Conservation (phyloP, 2,888 invertebrate genomes). For the Limenitis camilla region DNA sequence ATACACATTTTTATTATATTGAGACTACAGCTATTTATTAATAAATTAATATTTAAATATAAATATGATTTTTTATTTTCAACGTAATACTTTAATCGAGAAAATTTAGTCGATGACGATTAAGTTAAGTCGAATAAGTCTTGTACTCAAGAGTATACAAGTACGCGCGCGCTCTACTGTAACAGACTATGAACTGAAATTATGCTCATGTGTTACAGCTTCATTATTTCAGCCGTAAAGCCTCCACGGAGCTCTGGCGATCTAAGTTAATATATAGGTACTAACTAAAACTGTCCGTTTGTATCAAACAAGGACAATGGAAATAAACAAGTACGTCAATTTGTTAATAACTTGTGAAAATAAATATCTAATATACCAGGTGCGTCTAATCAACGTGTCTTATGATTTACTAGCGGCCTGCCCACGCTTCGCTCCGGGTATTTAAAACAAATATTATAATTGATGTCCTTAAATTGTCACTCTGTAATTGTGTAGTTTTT, state of each 20-base stretch:
- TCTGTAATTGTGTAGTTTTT: too few species aligned
- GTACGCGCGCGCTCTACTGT: slow-evolving; percentile 35
- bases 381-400: not conserved
- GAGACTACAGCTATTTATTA: too few species aligned
- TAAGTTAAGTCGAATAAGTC: too few species aligned
- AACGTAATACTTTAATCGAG: too few species aligned
- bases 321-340: slow-evolving; percentile 2
- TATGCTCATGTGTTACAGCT: slow-evolving; percentile 13
- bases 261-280: slow-evolving; percentile 7
- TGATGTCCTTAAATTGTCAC: too few species aligned
- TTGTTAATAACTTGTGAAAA: slow-evolving; percentile 4
- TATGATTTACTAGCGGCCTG: too few species aligned
- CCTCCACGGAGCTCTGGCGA: slow-evolving; percentile 3
- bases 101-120: too few species aligned
- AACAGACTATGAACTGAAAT: slow-evolving; percentile 37
- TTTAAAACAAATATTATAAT: too few species aligned
- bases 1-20: not conserved
- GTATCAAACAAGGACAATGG: slow-evolving; percentile 4
- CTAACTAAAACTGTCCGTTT: slow-evolving; percentile 8
- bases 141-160: too few species aligned
- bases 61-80: too few species aligned
- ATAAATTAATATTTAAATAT: too few species aligned
- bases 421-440: too few species aligned
- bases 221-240: slow-evolving; percentile 12
- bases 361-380: not conserved